Evolutionary conservation across 1,140 invertebrate genomes (phyloP), one percentile per base, ranked within the genome.

Genomic region (Ectropis grisescens): DNA sequence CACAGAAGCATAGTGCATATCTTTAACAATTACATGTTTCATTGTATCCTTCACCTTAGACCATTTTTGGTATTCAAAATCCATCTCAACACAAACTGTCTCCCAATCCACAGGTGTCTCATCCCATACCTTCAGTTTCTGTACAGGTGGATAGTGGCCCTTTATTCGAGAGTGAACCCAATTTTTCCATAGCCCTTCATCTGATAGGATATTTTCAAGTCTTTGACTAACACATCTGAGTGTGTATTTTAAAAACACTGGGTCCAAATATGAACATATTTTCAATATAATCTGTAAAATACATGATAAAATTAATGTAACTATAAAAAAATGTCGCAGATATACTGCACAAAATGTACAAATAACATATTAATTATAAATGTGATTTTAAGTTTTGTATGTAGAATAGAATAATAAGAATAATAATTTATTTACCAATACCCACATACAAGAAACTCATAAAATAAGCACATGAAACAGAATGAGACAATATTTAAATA

Each of bases 241-340:
- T 16, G 67, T 78, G 27, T 62, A 47, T 45, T 62, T 78, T 39
- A 83, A 47, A 46, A 71, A 76, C 33, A 69, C 48, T 39, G 64
- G 61, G 47, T 80, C 75, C 30, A 83, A 47, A 41, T 66, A 81
- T 36, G 74, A 74, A 35, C 76, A 81, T 60, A 83, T 83, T 58
- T 82, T 78, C 28, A 82, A 50, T 36, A 83, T 65, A 36, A 83
- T 76, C 81, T 83, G 59, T 19, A 81, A 81, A 19, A 30, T 22
- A 31, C n/a, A n/a, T n/a, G n/a, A n/a, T n/a, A n/a, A n/a, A n/a
- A n/a, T n/a, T n/a, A 29, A 29, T 9, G 14, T 34, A 34, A n/a
- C 8, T 28, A 3, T 24, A 24, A 11, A 24, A 14, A 23, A 29
- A 23, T 30, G 2, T n/a, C n/a, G n/a, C n/a, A n/a, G n/a, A n/a